These are phyloP conservation scores for Etheostoma perlongum DNA, from an alignment of 2,797 vertebrate species.

Conservation along the genomic window DNA sequence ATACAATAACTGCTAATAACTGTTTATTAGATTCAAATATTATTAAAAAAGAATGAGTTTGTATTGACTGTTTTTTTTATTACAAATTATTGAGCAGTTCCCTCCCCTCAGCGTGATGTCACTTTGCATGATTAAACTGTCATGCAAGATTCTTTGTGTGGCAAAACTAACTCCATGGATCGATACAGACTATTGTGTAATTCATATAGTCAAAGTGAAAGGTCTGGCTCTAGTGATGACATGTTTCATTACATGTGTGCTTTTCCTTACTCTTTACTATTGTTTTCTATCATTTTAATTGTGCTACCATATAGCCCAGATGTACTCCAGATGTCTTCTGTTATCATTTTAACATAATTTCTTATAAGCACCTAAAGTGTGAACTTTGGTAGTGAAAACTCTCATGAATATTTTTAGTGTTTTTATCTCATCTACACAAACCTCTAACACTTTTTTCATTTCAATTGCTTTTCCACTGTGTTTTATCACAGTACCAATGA, in stretches of 20 bases:
- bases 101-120: neutral
- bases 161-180: constrained; percentile 7
- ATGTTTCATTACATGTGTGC: neutral
- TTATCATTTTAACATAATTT: constrained; percentile 18
- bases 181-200: constrained; percentile 4
- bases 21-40: constrained; percentile 20
- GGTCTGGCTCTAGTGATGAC: neutral
- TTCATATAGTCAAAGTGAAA: neutral
- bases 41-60: constrained; percentile 6
- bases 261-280: constrained; percentile 1
- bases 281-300: constrained; percentile 19
- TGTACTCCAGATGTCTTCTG: constrained; percentile 29
- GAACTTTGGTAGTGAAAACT: constrained; percentile 47
- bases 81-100: constrained; percentile 4
- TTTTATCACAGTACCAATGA: constrained; percentile 4
- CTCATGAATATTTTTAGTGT: constrained; percentile 27
- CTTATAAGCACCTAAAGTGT: constrained; percentile 40
- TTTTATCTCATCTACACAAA: constrained; percentile 32
- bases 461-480: neutral
- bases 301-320: constrained; percentile 1
- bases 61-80: constrained; percentile 5
- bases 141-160: neutral
- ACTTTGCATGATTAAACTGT: constrained; percentile 19
- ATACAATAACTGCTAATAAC: neutral
- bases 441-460: constrained; percentile 17